These are phyloP conservation scores for Tridacna gigas DNA, from an alignment of 2,888 invertebrate genomes.

Conservation along the genomic window DNA sequence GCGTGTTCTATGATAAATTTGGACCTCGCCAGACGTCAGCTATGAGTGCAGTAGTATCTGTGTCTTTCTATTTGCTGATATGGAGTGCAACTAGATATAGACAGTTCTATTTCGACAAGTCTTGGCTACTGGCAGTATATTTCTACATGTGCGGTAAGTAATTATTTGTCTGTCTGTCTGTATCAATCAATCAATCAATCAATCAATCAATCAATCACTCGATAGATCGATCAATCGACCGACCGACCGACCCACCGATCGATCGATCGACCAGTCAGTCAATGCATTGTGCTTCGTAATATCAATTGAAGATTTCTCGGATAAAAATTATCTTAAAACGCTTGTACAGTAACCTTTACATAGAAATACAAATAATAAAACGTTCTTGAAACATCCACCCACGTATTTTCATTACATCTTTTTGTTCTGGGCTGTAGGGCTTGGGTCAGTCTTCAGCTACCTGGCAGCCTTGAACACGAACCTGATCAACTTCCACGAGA, in stretches of 20 bases:
- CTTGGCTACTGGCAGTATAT: slow-evolving; percentile 61
- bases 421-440: slow-evolving; percentile 62
- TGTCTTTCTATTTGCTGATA: slow-evolving; percentile 55
- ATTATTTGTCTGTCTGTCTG: not conserved
- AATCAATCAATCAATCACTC: too few species aligned
- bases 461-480: slow-evolving; percentile 74
- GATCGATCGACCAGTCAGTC: too few species aligned
- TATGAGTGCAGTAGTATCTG: slow-evolving; percentile 52
- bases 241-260: too few species aligned
- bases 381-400: too few species aligned
- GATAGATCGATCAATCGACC: too few species aligned
- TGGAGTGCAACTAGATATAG: slow-evolving; percentile 58
- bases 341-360: too few species aligned
- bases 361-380: too few species aligned
- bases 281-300: not conserved
- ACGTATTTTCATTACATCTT: too few species aligned
- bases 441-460: slow-evolving; percentile 71
- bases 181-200: too few species aligned
- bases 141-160: slow-evolving; percentile 62
- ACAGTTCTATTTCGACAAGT: slow-evolving; percentile 48
- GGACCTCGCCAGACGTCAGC: slow-evolving; percentile 60
- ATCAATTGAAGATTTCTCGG: too few species aligned
- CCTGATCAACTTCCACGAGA: slow-evolving; percentile 66
- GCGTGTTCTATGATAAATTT: slow-evolving; percentile 55
- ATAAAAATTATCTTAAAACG: too few species aligned